Evolutionary conservation across 2,113 vertebrate species (phyloP).

Genomic region (Pampusana beccarii): DNA sequence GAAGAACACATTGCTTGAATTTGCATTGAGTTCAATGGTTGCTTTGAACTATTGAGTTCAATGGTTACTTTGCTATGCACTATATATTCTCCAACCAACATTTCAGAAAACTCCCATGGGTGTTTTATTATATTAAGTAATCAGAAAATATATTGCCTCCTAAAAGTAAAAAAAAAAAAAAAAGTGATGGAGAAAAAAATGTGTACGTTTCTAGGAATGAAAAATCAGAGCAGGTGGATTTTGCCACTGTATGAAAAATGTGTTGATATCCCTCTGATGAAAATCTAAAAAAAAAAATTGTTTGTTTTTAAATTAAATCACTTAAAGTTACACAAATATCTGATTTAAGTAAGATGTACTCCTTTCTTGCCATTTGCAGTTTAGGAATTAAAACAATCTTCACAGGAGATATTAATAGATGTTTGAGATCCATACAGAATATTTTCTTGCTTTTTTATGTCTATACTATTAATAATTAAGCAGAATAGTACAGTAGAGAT

Average conservation of each 20-base stretch:
- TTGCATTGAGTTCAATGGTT: neutral
- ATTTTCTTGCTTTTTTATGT: neutral
- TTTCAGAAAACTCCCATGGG: neutral
- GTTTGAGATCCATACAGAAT: neutral
- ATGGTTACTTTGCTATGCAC: fast-evolving
- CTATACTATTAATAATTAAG: neutral
- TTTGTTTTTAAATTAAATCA: fast-evolving
- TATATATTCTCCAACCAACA: neutral
- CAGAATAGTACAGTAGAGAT: neutral
- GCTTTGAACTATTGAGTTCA: neutral
- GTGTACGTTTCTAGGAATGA: neutral
- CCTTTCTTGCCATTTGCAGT: neutral
- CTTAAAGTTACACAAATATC: neutral
- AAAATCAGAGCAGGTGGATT: neutral
- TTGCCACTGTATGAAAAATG: neutral
- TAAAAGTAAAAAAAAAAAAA: neutral
- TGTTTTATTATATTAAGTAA: neutral
- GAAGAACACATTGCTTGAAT: neutral
- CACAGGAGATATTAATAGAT: neutral
- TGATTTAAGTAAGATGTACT: neutral
- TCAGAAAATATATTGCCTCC: neutral
- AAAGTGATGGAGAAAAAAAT: neutral
- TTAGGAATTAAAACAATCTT: neutral
- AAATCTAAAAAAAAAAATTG: neutral
- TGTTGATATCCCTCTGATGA: neutral